Evolutionary conservation across 1,140 invertebrate species (phyloP).

Genomic region (Cotesia chilonis): DNA sequence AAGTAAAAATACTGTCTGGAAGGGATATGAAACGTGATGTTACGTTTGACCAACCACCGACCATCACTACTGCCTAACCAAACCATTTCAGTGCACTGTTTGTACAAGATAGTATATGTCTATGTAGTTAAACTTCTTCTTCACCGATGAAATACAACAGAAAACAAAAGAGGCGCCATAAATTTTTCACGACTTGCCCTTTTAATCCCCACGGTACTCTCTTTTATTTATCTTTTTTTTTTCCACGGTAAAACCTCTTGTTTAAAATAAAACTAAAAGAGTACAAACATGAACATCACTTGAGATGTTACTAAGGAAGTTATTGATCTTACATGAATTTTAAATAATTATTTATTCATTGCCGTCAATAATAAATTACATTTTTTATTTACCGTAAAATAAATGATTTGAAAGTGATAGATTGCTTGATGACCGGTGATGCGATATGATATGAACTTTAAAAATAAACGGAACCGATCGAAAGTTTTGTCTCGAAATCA

Average conservation of each 20-base stretch:
- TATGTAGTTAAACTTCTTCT: neutral
- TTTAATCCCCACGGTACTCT: conserved; percentile 25
- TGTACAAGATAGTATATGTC: no score
- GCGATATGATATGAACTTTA: neutral
- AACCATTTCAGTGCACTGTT: neutral
- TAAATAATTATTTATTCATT: neutral
- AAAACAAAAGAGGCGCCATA: conserved; percentile 34
- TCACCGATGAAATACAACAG: conserved; percentile 31
- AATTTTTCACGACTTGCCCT: conserved; percentile 37
- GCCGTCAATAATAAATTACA: no score
- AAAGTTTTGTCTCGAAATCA: neutral
- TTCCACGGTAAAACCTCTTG: neutral
- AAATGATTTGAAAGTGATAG: neutral
- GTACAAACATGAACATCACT: neutral
- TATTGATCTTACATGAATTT: conserved; percentile 16
- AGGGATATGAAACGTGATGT: conserved; percentile 28
- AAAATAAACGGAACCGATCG: neutral
- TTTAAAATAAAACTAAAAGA: neutral
- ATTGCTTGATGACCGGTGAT: no score
- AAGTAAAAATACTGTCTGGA: conserved; percentile 29
- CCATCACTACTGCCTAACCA: conserved; percentile 20
- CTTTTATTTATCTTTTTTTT: conserved; percentile 21
- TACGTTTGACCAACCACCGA: conserved; percentile 28
- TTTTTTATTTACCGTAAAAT: neutral
- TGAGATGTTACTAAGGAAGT: neutral